phyloP scores from a whole-genome alignment of 2,113 vertebrate genomes.

The Aramus guarauna region DNA sequence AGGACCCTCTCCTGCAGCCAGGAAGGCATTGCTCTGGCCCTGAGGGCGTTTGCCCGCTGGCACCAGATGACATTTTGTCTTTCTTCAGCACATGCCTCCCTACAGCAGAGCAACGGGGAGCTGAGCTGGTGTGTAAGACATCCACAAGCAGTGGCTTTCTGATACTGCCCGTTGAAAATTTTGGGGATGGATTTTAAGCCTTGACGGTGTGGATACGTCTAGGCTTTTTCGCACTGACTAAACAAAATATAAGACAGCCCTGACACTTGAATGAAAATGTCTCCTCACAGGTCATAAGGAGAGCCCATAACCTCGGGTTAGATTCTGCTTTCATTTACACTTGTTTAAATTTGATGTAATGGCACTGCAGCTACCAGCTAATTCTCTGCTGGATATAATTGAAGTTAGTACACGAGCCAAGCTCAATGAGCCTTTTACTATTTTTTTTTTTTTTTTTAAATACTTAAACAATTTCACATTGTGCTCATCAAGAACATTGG shows the following conservation, averaged over 20 bases:
- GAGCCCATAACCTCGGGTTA: not conserved
- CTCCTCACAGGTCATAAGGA: not conserved
- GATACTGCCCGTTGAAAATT: not conserved
- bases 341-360: not conserved
- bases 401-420: not conserved
- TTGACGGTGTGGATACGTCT: too few species aligned
- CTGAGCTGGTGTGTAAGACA: rapidly evolving
- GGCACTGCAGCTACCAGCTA: not conserved
- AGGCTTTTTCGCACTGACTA: not conserved
- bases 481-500: not conserved
- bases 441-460: not conserved
- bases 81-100: not conserved
- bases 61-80: not conserved
- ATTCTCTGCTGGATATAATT: not conserved
- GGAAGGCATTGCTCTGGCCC: not conserved
- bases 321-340: not conserved
- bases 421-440: not conserved
- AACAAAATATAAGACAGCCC: not conserved
- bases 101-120: not conserved
- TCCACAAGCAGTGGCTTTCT: not conserved
- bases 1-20: not conserved
- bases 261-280: not conserved
- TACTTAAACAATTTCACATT: not conserved
- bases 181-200: not conserved
- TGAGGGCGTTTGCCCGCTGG: not conserved